Base-by-base conservation (phyloP, 2,888 invertebrate genomes). In the Lasioglossum lativentre region DNA sequence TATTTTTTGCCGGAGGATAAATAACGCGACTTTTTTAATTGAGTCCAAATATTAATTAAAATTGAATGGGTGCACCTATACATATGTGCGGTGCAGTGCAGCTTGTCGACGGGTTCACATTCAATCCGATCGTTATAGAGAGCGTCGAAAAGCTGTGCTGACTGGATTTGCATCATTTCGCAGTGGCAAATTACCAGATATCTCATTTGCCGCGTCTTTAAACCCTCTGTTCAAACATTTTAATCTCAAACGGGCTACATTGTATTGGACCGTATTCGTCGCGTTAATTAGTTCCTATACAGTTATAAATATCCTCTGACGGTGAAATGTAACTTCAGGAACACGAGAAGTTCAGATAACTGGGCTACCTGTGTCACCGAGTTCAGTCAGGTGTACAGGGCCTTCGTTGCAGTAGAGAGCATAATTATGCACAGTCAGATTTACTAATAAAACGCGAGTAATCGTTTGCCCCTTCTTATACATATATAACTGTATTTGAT, bases 261-360 rank as follows among this genome's bases (percentile, higher is more conserved):
- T 59, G 40, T 42, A 27, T 34, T 23, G 40, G n/a, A n/a, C 2
- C 27, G 16, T 30, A 34, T 77, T 71, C 71, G 74, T 74, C 12
- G 27, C 10, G n/a, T 52, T 72, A 78, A 84, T 84, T 83, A 78
- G 59, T 71, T 84, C 52, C 6, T 34, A 19, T 34, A 42, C 23
- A 16, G n/a, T 30, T 19, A 83, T 83, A 83, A 84, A 83, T 84
- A 78, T 75, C 74, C 38, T 10, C n/a, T 34, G 45, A 52, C 12
- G n/a, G 34, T 1, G 19, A 38, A 38, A 56, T n/a, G 30, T 30
- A n/a, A 34, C 38, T 76, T 68, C 45, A 38, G 34, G 45, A 68
- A 47, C 68, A 47, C 42, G 34, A 30, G n/a, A 76, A 68, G 19
- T 77, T 76, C n/a, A 16, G 42, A 27, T 38, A 45, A 23, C 47